Conservation (phyloP, 2,113 vertebrate species). For the Centropus unirufus region DNA sequence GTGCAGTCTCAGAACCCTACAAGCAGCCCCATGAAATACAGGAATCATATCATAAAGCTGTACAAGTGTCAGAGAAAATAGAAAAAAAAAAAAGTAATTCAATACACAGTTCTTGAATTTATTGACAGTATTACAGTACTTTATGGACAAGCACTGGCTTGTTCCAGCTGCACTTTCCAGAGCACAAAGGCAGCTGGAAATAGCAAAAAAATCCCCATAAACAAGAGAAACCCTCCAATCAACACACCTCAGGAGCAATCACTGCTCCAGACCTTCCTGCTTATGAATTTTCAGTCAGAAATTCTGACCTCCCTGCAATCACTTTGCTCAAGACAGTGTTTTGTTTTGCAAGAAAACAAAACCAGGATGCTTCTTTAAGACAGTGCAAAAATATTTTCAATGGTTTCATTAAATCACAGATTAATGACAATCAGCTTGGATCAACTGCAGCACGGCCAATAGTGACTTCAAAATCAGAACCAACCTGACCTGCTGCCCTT, state of each 20-base stretch:
- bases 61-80: slow-evolving; percentile 62
- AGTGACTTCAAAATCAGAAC: not conserved
- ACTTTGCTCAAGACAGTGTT: slow-evolving; percentile 39
- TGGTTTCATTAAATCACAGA: slow-evolving; percentile 9
- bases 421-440: not conserved
- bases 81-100: slow-evolving; percentile 40
- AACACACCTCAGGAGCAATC: slow-evolving; percentile 9
- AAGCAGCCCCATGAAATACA: slow-evolving; percentile 59
- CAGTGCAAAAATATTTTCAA: slow-evolving; percentile 63
- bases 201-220: slow-evolving; percentile 49
- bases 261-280: not conserved
- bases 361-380: slow-evolving; percentile 35
- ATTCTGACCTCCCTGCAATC: slow-evolving; percentile 36
- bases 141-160: slow-evolving; percentile 49
- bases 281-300: slow-evolving; percentile 21
- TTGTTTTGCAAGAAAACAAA: slow-evolving; percentile 49
- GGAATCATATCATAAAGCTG: slow-evolving; percentile 49
- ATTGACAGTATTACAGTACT: slow-evolving; percentile 61
- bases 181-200: slow-evolving; percentile 49
- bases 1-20: slow-evolving; percentile 45
- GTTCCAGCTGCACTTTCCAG: slow-evolving; percentile 37
- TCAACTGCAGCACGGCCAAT: not conserved
- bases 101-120: slow-evolving; percentile 51
- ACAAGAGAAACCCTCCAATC: not conserved
- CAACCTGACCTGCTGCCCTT: not conserved